Percentiles rank a stretch among this genome's conserved stretches.
These are phyloP conservation scores for Microplitis deprimator DNA, from an alignment of 2,888 invertebrate species.

Conservation along the genomic window DNA sequence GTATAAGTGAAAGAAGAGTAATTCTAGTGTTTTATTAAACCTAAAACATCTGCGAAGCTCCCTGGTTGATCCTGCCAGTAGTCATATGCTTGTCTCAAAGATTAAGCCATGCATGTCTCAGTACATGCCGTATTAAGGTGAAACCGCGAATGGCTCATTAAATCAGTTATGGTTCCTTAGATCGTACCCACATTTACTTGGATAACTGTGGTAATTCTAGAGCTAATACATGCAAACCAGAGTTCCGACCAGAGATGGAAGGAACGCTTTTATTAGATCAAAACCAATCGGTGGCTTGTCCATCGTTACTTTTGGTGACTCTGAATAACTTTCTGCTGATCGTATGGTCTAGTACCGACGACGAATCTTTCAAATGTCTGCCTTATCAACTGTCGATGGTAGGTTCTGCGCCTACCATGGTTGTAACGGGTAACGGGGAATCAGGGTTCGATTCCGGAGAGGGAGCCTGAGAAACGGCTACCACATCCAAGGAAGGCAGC, in stretches of 20 bases:
- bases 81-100: conserved; percentile 77
- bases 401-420: conserved; percentile 79
- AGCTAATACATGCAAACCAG: conserved; percentile 73
- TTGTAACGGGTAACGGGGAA: conserved; percentile 80
- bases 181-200: conserved; percentile 63
- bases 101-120: conserved; percentile 80
- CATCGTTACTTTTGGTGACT: too few species aligned
- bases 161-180: conserved; percentile 75
- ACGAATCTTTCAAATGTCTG: conserved; percentile 79
- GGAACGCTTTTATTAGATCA: not conserved
- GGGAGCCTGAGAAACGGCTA: conserved; percentile 81
- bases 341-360: conserved; percentile 71
- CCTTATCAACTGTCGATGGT: conserved; percentile 81
- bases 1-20: too few species aligned
- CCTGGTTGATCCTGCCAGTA: conserved; percentile 51
- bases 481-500: conserved; percentile 83
- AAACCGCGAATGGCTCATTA: conserved; percentile 77
- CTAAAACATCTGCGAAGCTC: conserved; percentile 37
- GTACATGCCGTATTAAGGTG: conserved; percentile 71
- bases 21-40: too few species aligned
- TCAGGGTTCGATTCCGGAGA: conserved; percentile 76
- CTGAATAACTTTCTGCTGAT: conserved; percentile 50
- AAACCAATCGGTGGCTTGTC: too few species aligned
- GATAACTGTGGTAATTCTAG: conserved; percentile 40
- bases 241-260: conserved; percentile 72